These are phyloP conservation scores for Morpho deidamia DNA, from an alignment of 2,888 invertebrate genomes.

Conservation along the genomic window DNA sequence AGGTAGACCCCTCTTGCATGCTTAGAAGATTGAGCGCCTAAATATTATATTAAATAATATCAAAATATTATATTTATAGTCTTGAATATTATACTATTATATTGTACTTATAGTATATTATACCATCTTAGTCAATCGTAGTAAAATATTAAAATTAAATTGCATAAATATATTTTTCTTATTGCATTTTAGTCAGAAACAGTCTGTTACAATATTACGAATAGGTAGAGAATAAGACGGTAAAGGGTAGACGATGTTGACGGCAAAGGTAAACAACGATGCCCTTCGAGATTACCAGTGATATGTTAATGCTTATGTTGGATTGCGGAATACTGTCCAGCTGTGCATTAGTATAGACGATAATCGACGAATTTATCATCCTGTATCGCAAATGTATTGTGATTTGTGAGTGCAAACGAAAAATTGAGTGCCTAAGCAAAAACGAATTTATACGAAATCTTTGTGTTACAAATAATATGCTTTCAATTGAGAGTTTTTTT, in stretches of 20 bases:
- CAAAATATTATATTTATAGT: too few relatives aligned
- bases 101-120: too few relatives aligned
- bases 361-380: slow-evolving; percentile 21
- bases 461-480: too few relatives aligned
- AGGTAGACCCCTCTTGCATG: too few relatives aligned
- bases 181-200: too few relatives aligned
- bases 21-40: too few relatives aligned
- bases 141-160: too few relatives aligned
- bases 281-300: slow-evolving; percentile 54
- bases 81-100: too few relatives aligned
- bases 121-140: too few relatives aligned
- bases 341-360: slow-evolving; percentile 21
- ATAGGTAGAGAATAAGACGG: slow-evolving; percentile 11
- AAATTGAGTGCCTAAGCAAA: neutral
- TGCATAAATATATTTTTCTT: too few relatives aligned
- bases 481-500: too few relatives aligned
- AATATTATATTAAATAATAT: too few relatives aligned
- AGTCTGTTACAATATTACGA: neutral
- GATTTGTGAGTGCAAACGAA: neutral
- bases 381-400: slow-evolving; percentile 7
- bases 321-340: slow-evolving; percentile 22
- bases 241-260: slow-evolving; percentile 14
- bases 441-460: neutral
- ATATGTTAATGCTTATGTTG: slow-evolving; percentile 27
- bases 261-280: slow-evolving; percentile 52